Conservation (phyloP, 1,140 invertebrate genomes). For the Aphaenogaster floridana region DNA sequence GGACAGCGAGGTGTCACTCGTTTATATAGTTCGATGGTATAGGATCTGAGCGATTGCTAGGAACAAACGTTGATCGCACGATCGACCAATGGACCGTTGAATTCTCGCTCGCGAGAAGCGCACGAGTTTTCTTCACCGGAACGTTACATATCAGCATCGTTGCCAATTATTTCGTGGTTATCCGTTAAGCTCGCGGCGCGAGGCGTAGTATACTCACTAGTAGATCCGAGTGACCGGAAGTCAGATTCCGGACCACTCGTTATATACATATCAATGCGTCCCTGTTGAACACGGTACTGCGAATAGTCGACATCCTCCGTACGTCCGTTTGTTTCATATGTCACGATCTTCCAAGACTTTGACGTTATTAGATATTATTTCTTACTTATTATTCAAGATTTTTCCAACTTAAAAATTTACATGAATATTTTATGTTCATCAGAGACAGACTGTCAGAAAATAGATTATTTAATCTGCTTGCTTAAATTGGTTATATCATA, state of each 20-base stretch:
- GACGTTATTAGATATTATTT: not conserved
- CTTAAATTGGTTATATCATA: not conserved
- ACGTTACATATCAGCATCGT: slow-evolving; percentile 84
- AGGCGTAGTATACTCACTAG: slow-evolving; percentile 70
- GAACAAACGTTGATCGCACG: slow-evolving; percentile 41
- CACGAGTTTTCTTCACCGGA: slow-evolving; percentile 77
- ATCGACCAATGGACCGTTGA: slow-evolving; percentile 51
- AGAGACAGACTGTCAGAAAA: not conserved
- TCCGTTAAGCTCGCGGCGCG: slow-evolving; percentile 68
- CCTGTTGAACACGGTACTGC: slow-evolving; percentile 51
- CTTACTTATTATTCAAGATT: not conserved
- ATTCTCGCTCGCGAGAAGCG: slow-evolving; percentile 34
- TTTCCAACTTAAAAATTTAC: not conserved
- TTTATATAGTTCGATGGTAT: slow-evolving; percentile 21
- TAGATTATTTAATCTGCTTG: not conserved
- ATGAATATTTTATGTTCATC: not conserved
- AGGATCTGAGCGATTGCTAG: slow-evolving; percentile 27
- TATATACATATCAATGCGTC: slow-evolving; percentile 76
- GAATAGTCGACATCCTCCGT: slow-evolving; percentile 63
- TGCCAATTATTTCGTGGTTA: slow-evolving; percentile 80
- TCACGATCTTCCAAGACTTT: slow-evolving; percentile 48
- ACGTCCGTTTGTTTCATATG: slow-evolving; percentile 48
- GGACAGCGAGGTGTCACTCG: not conserved
- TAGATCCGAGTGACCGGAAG: slow-evolving; percentile 72
- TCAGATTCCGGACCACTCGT: slow-evolving; percentile 65